Percentiles rank a stretch among this genome's conserved stretches.
These are phyloP conservation scores for Coregonus ussuriensis DNA, from an alignment of 2,797 vertebrate genomes.

Conservation along the genomic window DNA sequence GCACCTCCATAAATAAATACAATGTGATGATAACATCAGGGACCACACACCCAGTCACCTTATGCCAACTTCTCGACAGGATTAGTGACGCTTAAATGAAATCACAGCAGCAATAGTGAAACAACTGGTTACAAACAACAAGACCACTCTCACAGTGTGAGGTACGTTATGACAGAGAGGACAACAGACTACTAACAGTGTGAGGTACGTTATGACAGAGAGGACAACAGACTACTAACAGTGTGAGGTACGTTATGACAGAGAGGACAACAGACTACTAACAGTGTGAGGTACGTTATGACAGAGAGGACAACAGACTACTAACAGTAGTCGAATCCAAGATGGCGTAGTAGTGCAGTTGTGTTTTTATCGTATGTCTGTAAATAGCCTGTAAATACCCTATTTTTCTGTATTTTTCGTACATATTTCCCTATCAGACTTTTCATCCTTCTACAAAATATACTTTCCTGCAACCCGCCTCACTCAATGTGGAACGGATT, in stretches of 20 bases:
- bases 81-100: not conserved
- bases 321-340: no score
- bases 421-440: no score
- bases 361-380: no score
- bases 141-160: not conserved
- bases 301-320: not conserved
- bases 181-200: not conserved
- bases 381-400: no score
- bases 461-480: no score
- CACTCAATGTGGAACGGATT: no score
- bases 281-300: no score
- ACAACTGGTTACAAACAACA: not conserved
- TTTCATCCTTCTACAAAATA: no score
- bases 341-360: no score
- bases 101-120: not conserved
- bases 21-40: not conserved
- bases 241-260: not conserved
- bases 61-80: not conserved
- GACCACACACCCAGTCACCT: not conserved
- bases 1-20: slow-evolving; percentile 20
- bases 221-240: not conserved
- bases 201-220: not conserved
- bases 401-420: no score
- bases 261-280: not conserved
- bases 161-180: not conserved